phyloP scores from a whole-genome alignment of 2,888 invertebrate species.

The Polymixis flavicincta region DNA sequence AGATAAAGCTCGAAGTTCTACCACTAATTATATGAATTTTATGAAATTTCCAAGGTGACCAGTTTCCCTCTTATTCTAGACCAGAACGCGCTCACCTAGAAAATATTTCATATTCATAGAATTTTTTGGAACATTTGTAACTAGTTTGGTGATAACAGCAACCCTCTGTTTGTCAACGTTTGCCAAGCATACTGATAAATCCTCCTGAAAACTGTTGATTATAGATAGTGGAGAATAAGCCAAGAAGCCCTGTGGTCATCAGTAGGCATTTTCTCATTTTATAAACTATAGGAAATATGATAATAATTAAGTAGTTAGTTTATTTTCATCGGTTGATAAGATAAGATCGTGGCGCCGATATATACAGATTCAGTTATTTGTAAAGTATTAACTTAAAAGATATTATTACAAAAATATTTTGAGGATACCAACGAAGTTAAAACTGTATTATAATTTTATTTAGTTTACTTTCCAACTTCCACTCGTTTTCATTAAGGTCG shows the following conservation, averaged over 20 bases:
- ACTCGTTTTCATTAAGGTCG: conserved; percentile 47
- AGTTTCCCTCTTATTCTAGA: not conserved
- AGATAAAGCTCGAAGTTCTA: not conserved
- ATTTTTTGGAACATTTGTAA: not conserved
- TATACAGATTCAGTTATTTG: not conserved
- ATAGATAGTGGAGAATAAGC: not conserved
- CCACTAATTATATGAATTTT: not conserved
- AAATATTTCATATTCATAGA: not conserved
- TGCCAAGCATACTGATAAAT: not conserved
- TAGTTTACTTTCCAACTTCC: conserved; percentile 35
- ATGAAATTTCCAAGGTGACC: not conserved
- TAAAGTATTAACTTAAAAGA: not conserved
- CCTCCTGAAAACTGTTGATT: not conserved
- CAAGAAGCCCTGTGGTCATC: not conserved
- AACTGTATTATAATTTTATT: conserved; percentile 33
- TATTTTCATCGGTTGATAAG: not conserved
- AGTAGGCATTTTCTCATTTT: not conserved
- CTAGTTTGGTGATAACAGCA: not conserved
- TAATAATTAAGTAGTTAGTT: not conserved
- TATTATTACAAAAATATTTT: not conserved
- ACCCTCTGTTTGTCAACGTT: not conserved
- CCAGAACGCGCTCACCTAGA: not conserved
- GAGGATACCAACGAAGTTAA: not conserved
- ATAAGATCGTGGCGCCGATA: not conserved
- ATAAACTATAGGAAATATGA: not conserved